A percentile compares a stretch with the other conserved stretches of the same genome.
Evolutionary conservation across 2,797 vertebrate species (phyloP).

Genomic region (Nyctalus aviator): DNA sequence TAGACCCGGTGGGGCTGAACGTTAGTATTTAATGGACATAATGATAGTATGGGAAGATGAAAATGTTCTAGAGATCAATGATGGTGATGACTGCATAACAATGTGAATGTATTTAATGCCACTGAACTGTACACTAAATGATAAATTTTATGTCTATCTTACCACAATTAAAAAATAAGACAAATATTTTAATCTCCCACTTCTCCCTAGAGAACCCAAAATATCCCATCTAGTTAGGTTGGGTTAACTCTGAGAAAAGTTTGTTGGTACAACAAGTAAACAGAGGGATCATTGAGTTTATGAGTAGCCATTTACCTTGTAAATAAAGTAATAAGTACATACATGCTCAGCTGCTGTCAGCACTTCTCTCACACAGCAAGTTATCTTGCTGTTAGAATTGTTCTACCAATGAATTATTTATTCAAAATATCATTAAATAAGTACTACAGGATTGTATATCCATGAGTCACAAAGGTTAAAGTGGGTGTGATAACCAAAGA

Average conservation of each 20-base stretch:
- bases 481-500: slow-evolving; percentile 33
- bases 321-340: slow-evolving; percentile 26
- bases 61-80: background rate
- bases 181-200: slow-evolving; percentile 34
- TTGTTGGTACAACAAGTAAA: background rate
- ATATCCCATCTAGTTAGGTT: background rate
- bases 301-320: slow-evolving; percentile 13
- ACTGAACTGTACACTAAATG: background rate
- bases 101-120: background rate
- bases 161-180: background rate
- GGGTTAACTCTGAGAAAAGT: background rate
- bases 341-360: background rate
- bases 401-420: slow-evolving; percentile 50
- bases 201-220: background rate
- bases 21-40: background rate
- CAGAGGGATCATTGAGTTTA: background rate
- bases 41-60: background rate
- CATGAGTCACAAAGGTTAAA: slow-evolving; percentile 58
- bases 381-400: slow-evolving; percentile 40
- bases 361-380: slow-evolving; percentile 15
- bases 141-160: background rate
- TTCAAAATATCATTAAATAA: slow-evolving; percentile 71
- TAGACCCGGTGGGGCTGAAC: background rate
- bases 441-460: slow-evolving; percentile 57
- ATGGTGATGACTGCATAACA: background rate